Evolutionary conservation across 92 coral and sea anemone species (phyloP).

Genomic region (Parazoanthus darwini): DNA sequence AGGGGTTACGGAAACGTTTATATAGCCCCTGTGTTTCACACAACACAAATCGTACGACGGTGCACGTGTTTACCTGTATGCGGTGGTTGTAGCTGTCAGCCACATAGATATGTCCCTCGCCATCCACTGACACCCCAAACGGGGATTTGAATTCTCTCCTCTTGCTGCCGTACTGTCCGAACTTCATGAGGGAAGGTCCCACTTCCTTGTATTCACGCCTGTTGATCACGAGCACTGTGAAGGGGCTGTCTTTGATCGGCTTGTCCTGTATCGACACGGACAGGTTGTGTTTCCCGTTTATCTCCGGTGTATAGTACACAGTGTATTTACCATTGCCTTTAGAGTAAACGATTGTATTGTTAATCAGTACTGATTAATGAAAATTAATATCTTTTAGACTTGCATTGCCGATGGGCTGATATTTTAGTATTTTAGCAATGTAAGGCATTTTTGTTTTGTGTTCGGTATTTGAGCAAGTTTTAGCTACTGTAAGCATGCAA

Average conservation of each 20-base stretch:
- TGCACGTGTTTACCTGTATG: slow-evolving; percentile 54
- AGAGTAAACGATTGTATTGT: neutral
- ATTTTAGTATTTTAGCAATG: no score
- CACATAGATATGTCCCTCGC: slow-evolving; percentile 84
- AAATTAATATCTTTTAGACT: no score
- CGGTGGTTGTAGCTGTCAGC: slow-evolving; percentile 99
- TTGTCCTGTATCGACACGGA: slow-evolving; percentile 90
- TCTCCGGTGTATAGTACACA: slow-evolving; percentile 86
- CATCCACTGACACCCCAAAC: slow-evolving; percentile 89
- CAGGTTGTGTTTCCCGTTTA: slow-evolving; percentile 89
- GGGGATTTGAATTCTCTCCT: slow-evolving; percentile 97
- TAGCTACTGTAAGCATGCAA: no score
- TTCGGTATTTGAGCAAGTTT: no score
- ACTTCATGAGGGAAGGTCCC: slow-evolving; percentile 91
- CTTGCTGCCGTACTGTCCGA: slow-evolving; percentile 98
- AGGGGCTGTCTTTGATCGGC: slow-evolving; percentile 98
- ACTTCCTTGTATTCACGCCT: slow-evolving; percentile 98
- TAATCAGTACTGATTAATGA: no score
- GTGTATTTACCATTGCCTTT: slow-evolving; percentile 92
- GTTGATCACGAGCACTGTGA: slow-evolving; percentile 93
- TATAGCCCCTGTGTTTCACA: neutral
- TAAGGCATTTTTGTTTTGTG: no score
- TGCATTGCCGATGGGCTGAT: no score
- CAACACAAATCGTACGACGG: no score
- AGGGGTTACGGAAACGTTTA: neutral